Evolutionary conservation across 2,888 invertebrate species (phyloP), one percentile per base, ranked within the genome.

Genomic region (Deilephila elpenor): DNA sequence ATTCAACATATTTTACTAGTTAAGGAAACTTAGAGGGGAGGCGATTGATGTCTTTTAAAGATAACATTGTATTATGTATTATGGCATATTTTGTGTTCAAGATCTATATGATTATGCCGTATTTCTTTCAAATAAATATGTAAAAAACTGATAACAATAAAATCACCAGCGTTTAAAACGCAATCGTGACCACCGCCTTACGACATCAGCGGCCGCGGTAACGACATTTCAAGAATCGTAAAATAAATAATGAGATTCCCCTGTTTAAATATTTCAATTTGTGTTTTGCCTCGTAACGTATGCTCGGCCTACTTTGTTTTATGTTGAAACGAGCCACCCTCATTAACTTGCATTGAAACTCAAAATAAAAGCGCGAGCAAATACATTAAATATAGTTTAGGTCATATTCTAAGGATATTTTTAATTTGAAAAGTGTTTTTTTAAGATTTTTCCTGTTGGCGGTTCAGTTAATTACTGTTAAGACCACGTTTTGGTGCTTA

Each of bases 261-360:
- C 72, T 74, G 67, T 80, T 78, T 78, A 76, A 79, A 81, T 77
- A 81, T 77, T 77, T 75, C 74, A 74, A 77, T 79, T 81, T 73
- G 59, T 78, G 76, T 76, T 76, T 79, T 78, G 67, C 59, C 71
- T 61, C 67, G 70, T 37, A 53, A 67, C 76, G 74, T 75, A 64
- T 73, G 73, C 75, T 75, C 75, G 78, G 37, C 64, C 64, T 64
- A 64, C n/a, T 64, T 64, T 37, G 34, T 7, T 61, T 5, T 19
- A 64, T 20, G 7, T 37, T 37, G 11, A n/a, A 25, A 64, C 29
- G 8, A 19, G 64, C 7, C 11, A n/a, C n/a, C 64, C 37, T 64
- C 29, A 29, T 29, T 17, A 60, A 60, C 29, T 29, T 60, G 5
- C 56, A n/a, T 56, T 56, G n/a, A n/a, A 56, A 56, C 5, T 19